phyloP scores from a whole-genome alignment of 2,797 vertebrate species.

The Xenopus petersii region DNA sequence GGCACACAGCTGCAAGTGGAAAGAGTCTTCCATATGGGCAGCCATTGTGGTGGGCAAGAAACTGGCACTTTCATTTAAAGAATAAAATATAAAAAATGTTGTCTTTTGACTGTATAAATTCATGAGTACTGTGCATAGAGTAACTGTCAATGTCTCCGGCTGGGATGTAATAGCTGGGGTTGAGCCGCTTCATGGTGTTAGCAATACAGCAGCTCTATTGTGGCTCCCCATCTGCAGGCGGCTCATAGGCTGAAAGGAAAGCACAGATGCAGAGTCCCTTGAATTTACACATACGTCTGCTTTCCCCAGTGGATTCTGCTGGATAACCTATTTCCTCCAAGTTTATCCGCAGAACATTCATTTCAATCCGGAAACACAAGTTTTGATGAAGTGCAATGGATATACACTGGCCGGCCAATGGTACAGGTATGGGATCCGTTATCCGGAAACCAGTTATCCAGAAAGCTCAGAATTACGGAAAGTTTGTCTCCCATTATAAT shows the following conservation, averaged over 20 bases:
- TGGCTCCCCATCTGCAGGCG: neutral
- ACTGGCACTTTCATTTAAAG: neutral
- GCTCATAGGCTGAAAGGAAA: neutral
- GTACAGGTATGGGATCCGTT: too few species aligned
- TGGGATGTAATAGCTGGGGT: neutral
- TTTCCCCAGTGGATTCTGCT: neutral
- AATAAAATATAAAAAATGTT: conserved; percentile 4
- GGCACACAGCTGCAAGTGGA: conserved; percentile 29
- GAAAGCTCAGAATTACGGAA: too few species aligned
- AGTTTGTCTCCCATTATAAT: too few species aligned
- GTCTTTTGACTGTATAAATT: neutral
- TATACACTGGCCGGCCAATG: too few species aligned
- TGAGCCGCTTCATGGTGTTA: neutral
- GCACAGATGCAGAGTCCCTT: conserved; percentile 9
- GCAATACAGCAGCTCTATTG: neutral
- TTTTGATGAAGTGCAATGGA: too few species aligned
- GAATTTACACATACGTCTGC: neutral
- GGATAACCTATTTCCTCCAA: neutral
- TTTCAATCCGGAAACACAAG: too few species aligned
- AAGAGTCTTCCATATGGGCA: conserved; percentile 8
- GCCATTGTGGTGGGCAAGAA: conserved; percentile 26
- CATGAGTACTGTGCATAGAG: neutral
- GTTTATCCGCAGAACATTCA: neutral
- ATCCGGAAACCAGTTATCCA: too few species aligned
- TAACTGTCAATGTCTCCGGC: neutral